Percentiles rank a stretch among this genome's conserved stretches.
Evolutionary conservation across 2,113 vertebrate species (phyloP).

Genomic region (Sigmodon hispidus): DNA sequence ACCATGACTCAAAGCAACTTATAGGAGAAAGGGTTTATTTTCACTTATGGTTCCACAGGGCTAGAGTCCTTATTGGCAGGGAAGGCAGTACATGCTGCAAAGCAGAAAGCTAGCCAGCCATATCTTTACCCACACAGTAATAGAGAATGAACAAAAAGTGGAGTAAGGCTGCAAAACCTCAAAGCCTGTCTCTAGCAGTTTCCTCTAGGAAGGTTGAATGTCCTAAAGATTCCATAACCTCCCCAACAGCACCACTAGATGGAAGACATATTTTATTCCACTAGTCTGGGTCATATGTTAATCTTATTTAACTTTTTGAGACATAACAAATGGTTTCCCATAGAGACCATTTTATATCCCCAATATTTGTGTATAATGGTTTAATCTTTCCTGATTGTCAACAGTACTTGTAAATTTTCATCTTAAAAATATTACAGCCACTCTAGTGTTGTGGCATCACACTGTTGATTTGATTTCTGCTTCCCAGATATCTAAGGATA

Average conservation of each 20-base stretch:
- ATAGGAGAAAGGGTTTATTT: neutral
- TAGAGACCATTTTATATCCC: neutral
- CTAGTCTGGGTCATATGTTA: neutral
- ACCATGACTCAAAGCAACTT: neutral
- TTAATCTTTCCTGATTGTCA: neutral
- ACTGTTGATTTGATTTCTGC: neutral
- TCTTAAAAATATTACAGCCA: neutral
- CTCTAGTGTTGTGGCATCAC: neutral
- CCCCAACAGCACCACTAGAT: neutral
- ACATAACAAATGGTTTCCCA: neutral
- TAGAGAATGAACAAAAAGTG: neutral
- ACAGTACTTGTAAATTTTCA: neutral
- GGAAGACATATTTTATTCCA: too few species aligned
- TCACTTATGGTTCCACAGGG: neutral
- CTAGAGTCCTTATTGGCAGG: neutral
- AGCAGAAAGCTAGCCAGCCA: neutral
- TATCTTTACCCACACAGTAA: neutral
- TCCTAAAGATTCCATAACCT: neutral
- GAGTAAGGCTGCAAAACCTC: neutral
- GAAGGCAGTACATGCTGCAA: neutral
- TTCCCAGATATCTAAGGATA: neutral
- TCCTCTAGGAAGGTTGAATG: neutral
- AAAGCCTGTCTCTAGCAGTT: neutral
- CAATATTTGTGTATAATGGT: neutral
- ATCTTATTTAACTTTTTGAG: neutral